A percentile compares a stretch with the other conserved stretches of the same genome.
These are phyloP conservation scores for Cladorhizidae sp. DNA, from an alignment of 37 sponge, comb jelly and placozoan species.

Conservation along the genomic window DNA sequence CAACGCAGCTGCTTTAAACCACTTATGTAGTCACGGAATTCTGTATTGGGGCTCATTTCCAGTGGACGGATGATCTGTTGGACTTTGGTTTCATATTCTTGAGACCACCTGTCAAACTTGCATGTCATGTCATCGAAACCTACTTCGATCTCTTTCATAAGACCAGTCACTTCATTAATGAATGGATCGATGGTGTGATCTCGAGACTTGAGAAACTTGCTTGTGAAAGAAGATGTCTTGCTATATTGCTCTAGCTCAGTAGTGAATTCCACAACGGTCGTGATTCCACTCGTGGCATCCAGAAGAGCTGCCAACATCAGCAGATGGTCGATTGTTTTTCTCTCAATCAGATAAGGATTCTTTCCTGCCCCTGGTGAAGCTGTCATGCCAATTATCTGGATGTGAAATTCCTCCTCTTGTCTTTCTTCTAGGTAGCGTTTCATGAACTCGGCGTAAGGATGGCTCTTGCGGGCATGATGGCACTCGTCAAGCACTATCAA, in stretches of 20 bases:
- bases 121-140: background rate
- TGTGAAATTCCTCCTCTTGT: background rate
- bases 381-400: conserved; percentile 71
- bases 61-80: too few species aligned
- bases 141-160: too few species aligned
- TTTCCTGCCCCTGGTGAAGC: conserved; percentile 82
- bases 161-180: too few species aligned
- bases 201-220: conserved; percentile 9
- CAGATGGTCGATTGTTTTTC: conserved; percentile 37
- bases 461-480: conserved; percentile 39
- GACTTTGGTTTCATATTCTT: too few species aligned
- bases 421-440: conserved; percentile 36
- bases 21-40: conserved; percentile 32
- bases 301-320: conserved; percentile 57
- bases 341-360: background rate
- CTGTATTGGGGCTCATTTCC: too few species aligned
- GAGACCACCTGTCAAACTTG: too few species aligned
- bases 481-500: conserved; percentile 69
- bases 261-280: conserved; percentile 15
- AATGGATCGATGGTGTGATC: too few species aligned
- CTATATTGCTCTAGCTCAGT: conserved; percentile 27
- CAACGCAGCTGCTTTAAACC: conserved; percentile 28
- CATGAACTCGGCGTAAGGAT: conserved; percentile 48
- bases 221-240: conserved; percentile 7
- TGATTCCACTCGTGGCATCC: conserved; percentile 65